A percentile compares a stretch with the other conserved stretches of the same genome.
These are phyloP conservation scores for Neogobius melanostomus DNA, from an alignment of 2,113 vertebrate genomes.

Conservation along the genomic window DNA sequence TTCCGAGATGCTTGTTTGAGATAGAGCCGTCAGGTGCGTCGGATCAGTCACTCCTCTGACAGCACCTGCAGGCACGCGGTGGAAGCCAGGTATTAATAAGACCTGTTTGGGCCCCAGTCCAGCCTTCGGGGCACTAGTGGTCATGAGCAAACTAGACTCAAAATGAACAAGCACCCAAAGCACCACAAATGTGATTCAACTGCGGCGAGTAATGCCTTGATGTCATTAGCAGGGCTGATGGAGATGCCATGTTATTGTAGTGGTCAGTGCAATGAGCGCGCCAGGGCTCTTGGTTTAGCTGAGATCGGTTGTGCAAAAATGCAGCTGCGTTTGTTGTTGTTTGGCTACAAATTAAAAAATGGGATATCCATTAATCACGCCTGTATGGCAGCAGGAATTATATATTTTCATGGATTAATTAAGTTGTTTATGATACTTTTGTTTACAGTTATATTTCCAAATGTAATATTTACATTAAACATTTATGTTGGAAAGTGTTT, in stretches of 20 bases:
- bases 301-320: neutral
- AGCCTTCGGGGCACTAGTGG: constrained; percentile 51
- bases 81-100: constrained; percentile 70
- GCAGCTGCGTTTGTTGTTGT: neutral
- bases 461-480: neutral
- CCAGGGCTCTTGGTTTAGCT: neutral
- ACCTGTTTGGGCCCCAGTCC: constrained; percentile 66
- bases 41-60: constrained; percentile 85
- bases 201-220: constrained; percentile 11
- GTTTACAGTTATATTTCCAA: neutral
- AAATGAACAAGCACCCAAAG: constrained; percentile 20
- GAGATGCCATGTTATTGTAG: constrained; percentile 1
- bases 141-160: constrained; percentile 46
- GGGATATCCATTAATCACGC: constrained; percentile 3
- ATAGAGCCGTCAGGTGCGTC: constrained; percentile 91
- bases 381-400: neutral
- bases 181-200: constrained; percentile 11
- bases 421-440: constrained; percentile 6
- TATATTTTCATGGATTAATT: constrained; percentile 6
- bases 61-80: constrained; percentile 80
- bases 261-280: constrained; percentile 1
- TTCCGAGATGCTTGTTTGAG: constrained; percentile 90
- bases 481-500: neutral
- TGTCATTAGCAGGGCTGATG: neutral
- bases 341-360: constrained; percentile 9